phyloP scores from a whole-genome alignment of 2,888 invertebrate genomes.

The Caradrina kadenii region DNA sequence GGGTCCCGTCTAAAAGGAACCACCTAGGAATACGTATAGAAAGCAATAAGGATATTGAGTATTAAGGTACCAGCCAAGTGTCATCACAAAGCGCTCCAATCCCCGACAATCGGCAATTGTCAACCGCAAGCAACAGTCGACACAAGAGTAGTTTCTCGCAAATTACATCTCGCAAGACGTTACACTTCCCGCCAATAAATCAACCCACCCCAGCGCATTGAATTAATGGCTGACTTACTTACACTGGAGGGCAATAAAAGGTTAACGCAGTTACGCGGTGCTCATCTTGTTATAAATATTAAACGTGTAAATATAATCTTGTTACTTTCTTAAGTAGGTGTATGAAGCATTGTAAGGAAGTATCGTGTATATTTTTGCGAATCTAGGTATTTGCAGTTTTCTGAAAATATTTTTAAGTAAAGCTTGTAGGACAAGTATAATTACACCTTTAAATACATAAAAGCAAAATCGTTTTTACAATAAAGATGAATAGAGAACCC shows the following conservation, averaged over 20 bases:
- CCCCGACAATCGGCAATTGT: conserved; percentile 12
- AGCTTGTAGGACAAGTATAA: too few species aligned
- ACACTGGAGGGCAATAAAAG: conserved; percentile 62
- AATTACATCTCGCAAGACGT: conserved; percentile 56
- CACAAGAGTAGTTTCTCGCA: conserved; percentile 46
- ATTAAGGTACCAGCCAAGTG: neutral
- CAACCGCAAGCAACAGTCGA: conserved; percentile 16
- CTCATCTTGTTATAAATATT: conserved; percentile 50
- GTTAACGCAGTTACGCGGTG: conserved; percentile 52
- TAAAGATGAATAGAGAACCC: too few species aligned
- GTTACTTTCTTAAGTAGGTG: conserved; percentile 31
- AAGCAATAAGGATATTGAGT: too few species aligned
- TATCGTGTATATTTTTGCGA: neutral
- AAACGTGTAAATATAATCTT: conserved; percentile 42
- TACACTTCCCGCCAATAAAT: conserved; percentile 61
- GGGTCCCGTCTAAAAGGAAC: too few species aligned
- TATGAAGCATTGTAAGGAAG: neutral
- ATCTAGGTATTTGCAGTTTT: neutral
- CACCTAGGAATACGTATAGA: too few species aligned
- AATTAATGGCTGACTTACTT: conserved; percentile 65
- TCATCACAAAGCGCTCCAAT: conserved; percentile 29
- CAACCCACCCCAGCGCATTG: conserved; percentile 56
- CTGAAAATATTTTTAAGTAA: too few species aligned
- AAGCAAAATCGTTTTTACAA: too few species aligned
- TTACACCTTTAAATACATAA: too few species aligned